Evolutionary conservation across 2,888 invertebrate species (phyloP), one percentile per base, ranked within the genome.

Genomic region (Euphydryas editha): DNA sequence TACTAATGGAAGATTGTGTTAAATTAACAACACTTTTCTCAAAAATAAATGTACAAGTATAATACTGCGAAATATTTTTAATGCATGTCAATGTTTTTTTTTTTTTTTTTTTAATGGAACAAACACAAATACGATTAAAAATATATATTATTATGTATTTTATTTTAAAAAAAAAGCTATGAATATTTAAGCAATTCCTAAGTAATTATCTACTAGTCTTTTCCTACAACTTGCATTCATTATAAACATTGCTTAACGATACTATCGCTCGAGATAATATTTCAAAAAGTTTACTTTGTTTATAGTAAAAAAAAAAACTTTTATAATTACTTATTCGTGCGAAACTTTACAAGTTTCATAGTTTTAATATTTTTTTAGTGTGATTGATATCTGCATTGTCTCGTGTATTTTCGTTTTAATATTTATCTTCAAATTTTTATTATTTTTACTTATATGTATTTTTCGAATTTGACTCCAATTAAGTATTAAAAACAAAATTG

Each of bases 151-250:
- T n/a, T 39, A 39, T 39, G 8, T 39, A 39, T 11, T 39, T 13
- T 20, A 15, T n/a, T 51, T 20, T 24, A 21, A 6, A 17, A 20
- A 36, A 36, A 17, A 15, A 17, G 2, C 54, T 54, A 18, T 36
- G 17, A 54, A 54, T 17, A 36, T 36, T 36, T 30, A 54, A 54
- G 54, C 54, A 54, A 54, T 54, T 54, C 54, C 54, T 54, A 36
- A 17, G 17, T 36, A 13, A 51, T 30, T 54, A 17, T 24, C 24
- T 24, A 54, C 36, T 54, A 54, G 17, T 30, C 10, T 30, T 54
- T 51, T 24, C 24, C 7, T 17, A 30, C 36, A 36, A 54, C 11
- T 54, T 15, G 2, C 24, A 8, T 51, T n/a, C 8, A 54, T 17
- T 54, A 30, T 11, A 47, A 20, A 20, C 20, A 47, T 7, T 15